phyloP scores from a whole-genome alignment of 2,113 vertebrate genomes.

The Bagarius yarrelli region DNA sequence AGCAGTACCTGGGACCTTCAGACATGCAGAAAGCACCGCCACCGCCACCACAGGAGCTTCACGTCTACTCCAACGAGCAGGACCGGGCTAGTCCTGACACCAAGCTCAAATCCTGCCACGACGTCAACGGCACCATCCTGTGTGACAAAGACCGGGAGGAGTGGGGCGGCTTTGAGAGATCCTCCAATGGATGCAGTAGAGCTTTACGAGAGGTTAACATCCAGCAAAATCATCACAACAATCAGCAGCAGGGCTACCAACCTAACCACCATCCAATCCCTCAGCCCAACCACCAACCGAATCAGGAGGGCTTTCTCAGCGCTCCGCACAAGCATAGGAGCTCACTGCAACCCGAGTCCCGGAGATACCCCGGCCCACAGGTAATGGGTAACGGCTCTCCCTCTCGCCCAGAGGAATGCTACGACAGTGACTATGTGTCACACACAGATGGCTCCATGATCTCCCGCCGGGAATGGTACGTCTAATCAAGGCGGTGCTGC shows the following conservation, averaged over 20 bases:
- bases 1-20: constrained; percentile 88
- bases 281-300: constrained; percentile 58
- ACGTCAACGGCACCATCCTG: constrained; percentile 69
- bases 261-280: constrained; percentile 50
- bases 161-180: constrained; percentile 83
- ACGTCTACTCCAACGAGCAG: constrained; percentile 73
- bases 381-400: constrained; percentile 73
- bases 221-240: constrained; percentile 57
- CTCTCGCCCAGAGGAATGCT: constrained; percentile 83
- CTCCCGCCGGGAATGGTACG: constrained; percentile 98
- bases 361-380: constrained; percentile 70
- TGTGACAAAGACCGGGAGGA: constrained; percentile 86
- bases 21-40: constrained; percentile 91
- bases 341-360: constrained; percentile 70
- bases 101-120: constrained; percentile 79
- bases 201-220: constrained; percentile 67
- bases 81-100: constrained; percentile 73
- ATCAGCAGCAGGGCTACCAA: constrained; percentile 52
- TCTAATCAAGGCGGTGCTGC: constrained; percentile 63
- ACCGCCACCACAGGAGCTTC: constrained; percentile 78
- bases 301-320: constrained; percentile 72
- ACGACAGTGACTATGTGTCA: constrained; percentile 89
- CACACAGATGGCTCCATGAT: constrained; percentile 96
- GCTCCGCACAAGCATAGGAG: constrained; percentile 50
- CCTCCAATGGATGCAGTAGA: constrained; percentile 70